Evolutionary conservation across 2,888 invertebrate species (phyloP).

Genomic region (Pachliopta kotzebuea): DNA sequence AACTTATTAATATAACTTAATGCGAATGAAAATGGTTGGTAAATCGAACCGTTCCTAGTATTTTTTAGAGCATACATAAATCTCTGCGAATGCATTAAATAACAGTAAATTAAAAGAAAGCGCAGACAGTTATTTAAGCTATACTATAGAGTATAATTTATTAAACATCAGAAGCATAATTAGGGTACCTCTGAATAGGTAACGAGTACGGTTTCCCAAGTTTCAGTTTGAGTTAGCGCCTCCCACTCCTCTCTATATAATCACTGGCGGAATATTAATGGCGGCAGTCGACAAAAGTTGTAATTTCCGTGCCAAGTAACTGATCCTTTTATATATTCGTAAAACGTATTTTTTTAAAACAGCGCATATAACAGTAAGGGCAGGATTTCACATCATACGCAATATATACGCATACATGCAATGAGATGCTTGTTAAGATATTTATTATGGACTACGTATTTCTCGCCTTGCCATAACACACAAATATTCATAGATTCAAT

Average conservation of each 20-base stretch:
- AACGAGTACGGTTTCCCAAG: slow-evolving; percentile 12
- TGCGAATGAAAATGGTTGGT: no score
- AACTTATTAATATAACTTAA: no score
- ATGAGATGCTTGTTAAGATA: no score
- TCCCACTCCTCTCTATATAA: slow-evolving; percentile 3
- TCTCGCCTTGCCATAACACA: no score
- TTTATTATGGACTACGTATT: no score
- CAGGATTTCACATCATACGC: no score
- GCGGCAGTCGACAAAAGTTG: slow-evolving; percentile 2
- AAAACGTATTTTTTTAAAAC: neutral
- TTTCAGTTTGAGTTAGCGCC: slow-evolving; percentile 5
- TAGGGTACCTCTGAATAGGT: slow-evolving; percentile 19
- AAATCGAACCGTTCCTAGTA: no score
- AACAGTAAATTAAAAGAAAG: neutral
- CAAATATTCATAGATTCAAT: no score
- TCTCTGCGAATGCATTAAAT: neutral
- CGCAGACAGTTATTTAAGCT: neutral
- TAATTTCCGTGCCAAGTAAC: neutral
- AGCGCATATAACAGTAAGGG: no score
- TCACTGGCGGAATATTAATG: slow-evolving; percentile 11
- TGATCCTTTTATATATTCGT: neutral
- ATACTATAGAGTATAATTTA: slow-evolving; percentile 3
- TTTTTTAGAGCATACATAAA: neutral
- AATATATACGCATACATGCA: no score
- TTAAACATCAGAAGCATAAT: slow-evolving; percentile 14